Base-by-base conservation (phyloP, 2,888 invertebrate genomes). In the Limulus polyphemus region DNA sequence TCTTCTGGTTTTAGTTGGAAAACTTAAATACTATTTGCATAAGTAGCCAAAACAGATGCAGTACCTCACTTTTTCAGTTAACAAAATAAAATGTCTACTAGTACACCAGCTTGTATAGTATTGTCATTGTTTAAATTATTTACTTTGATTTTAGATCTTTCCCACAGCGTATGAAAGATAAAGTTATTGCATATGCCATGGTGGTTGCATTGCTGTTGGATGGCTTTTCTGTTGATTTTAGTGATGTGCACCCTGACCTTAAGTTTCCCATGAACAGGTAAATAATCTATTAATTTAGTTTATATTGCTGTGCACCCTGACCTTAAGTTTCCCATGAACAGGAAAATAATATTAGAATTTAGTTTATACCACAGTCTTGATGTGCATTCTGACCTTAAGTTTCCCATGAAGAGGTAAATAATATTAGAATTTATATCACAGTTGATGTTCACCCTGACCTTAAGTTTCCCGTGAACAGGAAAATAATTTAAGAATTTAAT, bases 71-170 rank as follows among this genome's bases (percentile, higher is more conserved):
- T 32, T 7, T 3, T 3, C 32, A 32, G 32, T 32, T 32, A 32
- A 32, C 32, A 32, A 32, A 32, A 32, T 32, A 32, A 32, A 32
- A 32, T 2, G 5, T 32, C 7, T 32, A 32, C 32, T 2, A 32
- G 7, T 32, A 5, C 32, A 32, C 7, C 32, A 32, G 3, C 3
- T 32, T 32, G 32, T 32, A 32, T 32, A 32, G 32, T 32, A 32
- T 32, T 32, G 32, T 2, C 32, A 32, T 32, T 32, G 32, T 32
- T 32, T 32, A 3, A 32, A 2, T 32, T 32, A 32, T 32, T 32
- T 32, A 32, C 32, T 32, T 50, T 50, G 14, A 50, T n/a, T 54
- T 54, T 54, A 54, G 54, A 32, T 54, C 54, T 54, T 17, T 54
- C 17, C 17, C 17, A 17, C 54, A 54, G 32, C 16, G 17, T 54